A percentile compares a stretch with the other conserved stretches of the same genome.
These are phyloP conservation scores for Theristus sp. DNA, from an alignment of 2,888 invertebrate genomes.

Conservation along the genomic window DNA sequence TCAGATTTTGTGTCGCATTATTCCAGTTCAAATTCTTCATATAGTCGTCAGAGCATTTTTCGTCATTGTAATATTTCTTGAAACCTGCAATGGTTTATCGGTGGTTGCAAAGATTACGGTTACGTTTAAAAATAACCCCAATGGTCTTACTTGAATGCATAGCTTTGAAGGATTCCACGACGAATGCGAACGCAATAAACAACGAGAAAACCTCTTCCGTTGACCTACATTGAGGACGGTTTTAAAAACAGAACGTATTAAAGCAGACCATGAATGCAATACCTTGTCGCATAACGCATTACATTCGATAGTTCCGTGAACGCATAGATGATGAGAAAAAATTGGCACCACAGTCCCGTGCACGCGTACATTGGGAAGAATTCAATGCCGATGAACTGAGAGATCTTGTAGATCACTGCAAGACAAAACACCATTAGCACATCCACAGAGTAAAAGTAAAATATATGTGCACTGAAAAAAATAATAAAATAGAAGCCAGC, in stretches of 20 bases:
- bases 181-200: conserved; percentile 43
- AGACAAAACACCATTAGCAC: conserved; percentile 7
- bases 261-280: conserved; percentile 2
- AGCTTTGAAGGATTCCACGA: conserved; percentile 41
- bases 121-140: too few species aligned
- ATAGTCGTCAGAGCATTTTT: not conserved
- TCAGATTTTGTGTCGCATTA: not conserved
- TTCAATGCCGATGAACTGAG: conserved; percentile 38
- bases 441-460: not conserved
- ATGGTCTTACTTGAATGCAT: conserved; percentile 35
- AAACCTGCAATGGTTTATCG: conserved; percentile 23
- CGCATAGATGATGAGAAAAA: conserved; percentile 41
- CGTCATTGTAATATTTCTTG: conserved; percentile 17
- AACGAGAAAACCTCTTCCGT: conserved; percentile 45
- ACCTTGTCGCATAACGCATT: conserved; percentile 44
- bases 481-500: too few species aligned
- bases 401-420: conserved; percentile 41
- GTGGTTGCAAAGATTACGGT: too few species aligned
- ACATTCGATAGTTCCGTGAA: conserved; percentile 40
- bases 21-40: not conserved
- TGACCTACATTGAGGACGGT: conserved; percentile 30
- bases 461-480: not conserved
- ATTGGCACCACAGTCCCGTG: conserved; percentile 41
- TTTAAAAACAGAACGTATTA: not conserved
- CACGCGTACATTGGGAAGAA: conserved; percentile 43